Evolutionary conservation across 92 coral and sea anemone genomes (phyloP), one percentile per base, ranked within the genome.

Genomic region (Parazoanthus darwini): DNA sequence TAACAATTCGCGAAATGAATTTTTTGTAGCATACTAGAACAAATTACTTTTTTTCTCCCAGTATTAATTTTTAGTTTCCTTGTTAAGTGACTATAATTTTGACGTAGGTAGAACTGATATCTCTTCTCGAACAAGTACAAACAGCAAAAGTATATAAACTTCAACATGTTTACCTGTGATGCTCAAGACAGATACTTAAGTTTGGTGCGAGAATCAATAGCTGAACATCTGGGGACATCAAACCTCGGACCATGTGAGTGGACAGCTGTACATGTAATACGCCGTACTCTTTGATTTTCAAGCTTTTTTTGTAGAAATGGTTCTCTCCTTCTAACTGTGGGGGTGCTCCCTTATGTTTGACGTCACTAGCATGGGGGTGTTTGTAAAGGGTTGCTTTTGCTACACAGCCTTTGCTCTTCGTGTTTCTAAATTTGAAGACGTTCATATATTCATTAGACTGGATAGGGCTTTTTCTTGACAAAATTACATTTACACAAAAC

Each of bases 151-250:
- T 18, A 14, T 22, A 23, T 22, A 18, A 63, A 63, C 26, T 63
- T 9, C 3, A 18, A 25, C 18, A 39, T 13, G 23, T 43, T 54
- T 82, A 82, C 86, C 79, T 89, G 48, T 92, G 97, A 83, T 97
- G 99, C 81, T 97, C 99, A 18, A 97, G 75, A 86, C 99, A 97
- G 42, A 93, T 85, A 78, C 88, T 89, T 1, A 97, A 89, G 43
- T 87, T 77, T 6, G 94, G 81, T 7, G 94, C 82, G 0, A 95
- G 71, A 85, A 91, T 90, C 81, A 95, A 89, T 39, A 95, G 89
- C 81, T 97, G 99, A 73, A 95, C 86, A 42, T 92, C 94, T 15
- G 99, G 99, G 7, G 86, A 66, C 9, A 94, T 85, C 38, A 94
- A 78, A 35, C 98, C 97, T 22, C 91, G 86, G 26, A 67, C n/a